phyloP scores from a whole-genome alignment of 1,140 invertebrate genomes.

The Caenorhabditis remanei region DNA sequence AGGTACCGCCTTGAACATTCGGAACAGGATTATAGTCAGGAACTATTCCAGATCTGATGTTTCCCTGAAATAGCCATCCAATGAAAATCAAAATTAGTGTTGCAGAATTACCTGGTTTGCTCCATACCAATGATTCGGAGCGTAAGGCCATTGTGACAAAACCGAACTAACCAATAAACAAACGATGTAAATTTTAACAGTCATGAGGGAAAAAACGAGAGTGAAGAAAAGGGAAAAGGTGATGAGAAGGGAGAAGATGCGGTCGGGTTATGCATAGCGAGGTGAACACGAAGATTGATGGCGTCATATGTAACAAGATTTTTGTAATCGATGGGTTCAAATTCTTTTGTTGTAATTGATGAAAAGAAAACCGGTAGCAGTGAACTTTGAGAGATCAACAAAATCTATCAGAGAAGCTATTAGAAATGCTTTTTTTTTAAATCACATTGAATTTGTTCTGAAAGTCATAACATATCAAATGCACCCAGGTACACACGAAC shows the following conservation, averaged over 20 bases:
- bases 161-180: background rate
- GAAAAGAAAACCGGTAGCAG: background rate
- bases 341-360: background rate
- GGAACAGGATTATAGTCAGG: conserved; percentile 64
- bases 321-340: conserved; percentile 45
- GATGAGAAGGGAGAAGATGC: background rate
- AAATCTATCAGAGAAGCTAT: background rate
- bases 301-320: conserved; percentile 26
- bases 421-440: no score
- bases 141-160: conserved; percentile 58
- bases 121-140: conserved; percentile 68
- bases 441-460: no score
- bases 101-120: conserved; percentile 62
- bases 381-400: conserved; percentile 2
- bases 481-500: no score
- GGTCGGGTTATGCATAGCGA: conserved; percentile 1
- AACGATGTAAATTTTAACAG: conserved; percentile 43
- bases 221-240: background rate
- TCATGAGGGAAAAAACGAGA: conserved; percentile 8
- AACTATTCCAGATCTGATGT: conserved; percentile 64
- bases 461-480: no score
- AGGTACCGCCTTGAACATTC: conserved; percentile 60
- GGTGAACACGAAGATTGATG: conserved; percentile 52
- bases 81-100: background rate
- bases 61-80: conserved; percentile 45